Base-by-base conservation (phyloP, 1,140 invertebrate species). In the Cyphomyrmex costatus region DNA sequence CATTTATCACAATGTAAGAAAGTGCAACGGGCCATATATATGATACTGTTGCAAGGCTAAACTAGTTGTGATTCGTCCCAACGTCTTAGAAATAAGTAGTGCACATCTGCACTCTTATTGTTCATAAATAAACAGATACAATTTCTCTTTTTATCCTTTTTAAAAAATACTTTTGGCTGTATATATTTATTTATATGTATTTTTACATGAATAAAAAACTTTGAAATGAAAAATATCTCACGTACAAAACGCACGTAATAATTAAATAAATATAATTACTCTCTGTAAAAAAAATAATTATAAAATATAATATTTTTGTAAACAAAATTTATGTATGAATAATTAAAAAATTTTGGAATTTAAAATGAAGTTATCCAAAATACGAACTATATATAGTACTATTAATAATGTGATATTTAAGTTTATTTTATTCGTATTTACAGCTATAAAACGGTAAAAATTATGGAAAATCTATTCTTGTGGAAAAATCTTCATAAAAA, bases 141-240 rank as follows among this genome's bases (percentile, higher is more conserved):
- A 79, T 79, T 79, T 79, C 61, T 63, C 46, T 79, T 5, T 36
- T 80, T 8, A 36, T n/a, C 24, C 19, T 79, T 66, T 79, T 61
- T 79, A 46, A 53, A 80, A 27, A n/a, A 42, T 21, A 10, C 21
- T 68, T 6, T 53, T 68, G 70, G 70, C 8, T 53, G 24, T 51
- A 65, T 2, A 16, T 21, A 21, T n/a, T 16, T 51, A 16, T 24
- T 33, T 30, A 27, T 46, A n/a, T 46, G 42, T 24, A 71, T 51
- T 71, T 46, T 24, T 51, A 14, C 33, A 7, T 46, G 42, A 51
- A 51, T 30, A 27, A 49, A 16, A 4, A 21, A 36, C 2, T 76
- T 76, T 24, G 4, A 68, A 68, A 24, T 68, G 27, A 27, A 68
- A 24, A 21, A 42, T 66, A 21, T 10, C 7, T 4, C 30, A 33